Conservation (phyloP, 2,888 invertebrate genomes). For the Andrena minutula region DNA sequence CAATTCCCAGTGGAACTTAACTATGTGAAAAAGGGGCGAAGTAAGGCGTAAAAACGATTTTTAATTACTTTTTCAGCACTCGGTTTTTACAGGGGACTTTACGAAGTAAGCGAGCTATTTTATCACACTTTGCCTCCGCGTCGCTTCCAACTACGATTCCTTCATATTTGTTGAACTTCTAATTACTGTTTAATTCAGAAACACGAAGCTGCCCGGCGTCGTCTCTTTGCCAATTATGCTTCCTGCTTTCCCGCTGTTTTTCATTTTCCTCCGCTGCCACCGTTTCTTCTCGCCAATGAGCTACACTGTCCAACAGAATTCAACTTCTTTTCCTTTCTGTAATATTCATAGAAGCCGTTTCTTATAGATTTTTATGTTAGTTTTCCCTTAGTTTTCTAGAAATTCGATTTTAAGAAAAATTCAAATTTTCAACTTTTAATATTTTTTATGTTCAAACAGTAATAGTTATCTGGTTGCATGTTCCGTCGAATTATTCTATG, state of each 20-base stretch:
- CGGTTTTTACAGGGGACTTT: not conserved
- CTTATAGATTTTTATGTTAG: too few species aligned
- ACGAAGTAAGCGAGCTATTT: not conserved
- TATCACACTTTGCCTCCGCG: slow-evolving; percentile 13
- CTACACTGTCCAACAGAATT: too few species aligned
- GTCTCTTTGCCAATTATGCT: slow-evolving; percentile 27
- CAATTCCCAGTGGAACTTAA: slow-evolving; percentile 1
- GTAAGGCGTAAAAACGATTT: slow-evolving; percentile 31
- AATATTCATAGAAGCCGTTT: too few species aligned
- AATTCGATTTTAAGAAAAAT: too few species aligned
- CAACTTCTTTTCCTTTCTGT: too few species aligned
- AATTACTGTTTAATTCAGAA: slow-evolving; percentile 42
- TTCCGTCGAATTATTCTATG: too few species aligned
- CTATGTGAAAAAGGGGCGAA: not conserved
- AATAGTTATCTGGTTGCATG: too few species aligned
- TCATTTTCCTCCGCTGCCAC: not conserved
- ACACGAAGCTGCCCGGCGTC: not conserved
- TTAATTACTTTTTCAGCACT: slow-evolving; percentile 36
- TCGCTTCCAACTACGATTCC: not conserved
- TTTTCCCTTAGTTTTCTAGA: too few species aligned
- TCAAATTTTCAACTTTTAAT: too few species aligned
- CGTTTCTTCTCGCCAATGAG: too few species aligned
- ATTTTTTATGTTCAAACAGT: too few species aligned
- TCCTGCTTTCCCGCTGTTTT: not conserved
- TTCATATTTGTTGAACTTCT: slow-evolving; percentile 48